Evolutionary conservation across 2,113 vertebrate species (phyloP).

Genomic region (Opisthocomus hoazin): DNA sequence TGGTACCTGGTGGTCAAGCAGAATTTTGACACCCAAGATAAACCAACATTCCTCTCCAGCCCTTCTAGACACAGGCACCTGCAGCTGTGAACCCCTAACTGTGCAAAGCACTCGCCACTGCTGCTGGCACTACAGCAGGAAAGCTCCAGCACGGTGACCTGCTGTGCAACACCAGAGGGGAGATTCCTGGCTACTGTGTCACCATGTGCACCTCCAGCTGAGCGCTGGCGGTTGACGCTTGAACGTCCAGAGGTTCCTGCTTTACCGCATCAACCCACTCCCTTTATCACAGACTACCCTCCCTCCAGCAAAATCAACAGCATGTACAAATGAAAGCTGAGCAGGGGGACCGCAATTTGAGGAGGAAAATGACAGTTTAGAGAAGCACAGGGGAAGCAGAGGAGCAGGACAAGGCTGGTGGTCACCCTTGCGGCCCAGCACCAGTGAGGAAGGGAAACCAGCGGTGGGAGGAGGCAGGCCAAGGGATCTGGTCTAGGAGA

Average conservation of each 20-base stretch:
- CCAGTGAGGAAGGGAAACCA: neutral
- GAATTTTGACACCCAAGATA: neutral
- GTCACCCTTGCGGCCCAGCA: neutral
- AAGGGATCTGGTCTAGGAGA: neutral
- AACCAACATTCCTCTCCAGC: neutral
- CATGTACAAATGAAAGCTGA: neutral
- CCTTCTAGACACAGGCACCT: neutral
- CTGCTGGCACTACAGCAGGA: neutral
- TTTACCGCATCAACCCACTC: accelerated
- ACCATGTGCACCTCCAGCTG: accelerated
- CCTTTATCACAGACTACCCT: neutral
- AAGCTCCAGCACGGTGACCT: accelerated
- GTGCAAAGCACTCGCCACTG: accelerated
- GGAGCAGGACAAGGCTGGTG: neutral
- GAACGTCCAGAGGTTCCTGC: accelerated
- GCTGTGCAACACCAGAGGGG: accelerated
- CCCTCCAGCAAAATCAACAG: neutral
- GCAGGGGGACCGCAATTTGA: accelerated
- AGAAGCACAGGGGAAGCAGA: neutral
- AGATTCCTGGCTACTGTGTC: accelerated
- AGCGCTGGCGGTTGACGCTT: accelerated
- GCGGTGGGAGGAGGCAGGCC: neutral
- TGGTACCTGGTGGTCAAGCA: neutral
- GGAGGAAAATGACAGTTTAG: neutral
- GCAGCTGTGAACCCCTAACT: accelerated